Percentiles rank a stretch among this genome's conserved stretches.
These are phyloP conservation scores for Netelia melanura DNA, from an alignment of 2,888 invertebrate genomes.

Conservation along the genomic window DNA sequence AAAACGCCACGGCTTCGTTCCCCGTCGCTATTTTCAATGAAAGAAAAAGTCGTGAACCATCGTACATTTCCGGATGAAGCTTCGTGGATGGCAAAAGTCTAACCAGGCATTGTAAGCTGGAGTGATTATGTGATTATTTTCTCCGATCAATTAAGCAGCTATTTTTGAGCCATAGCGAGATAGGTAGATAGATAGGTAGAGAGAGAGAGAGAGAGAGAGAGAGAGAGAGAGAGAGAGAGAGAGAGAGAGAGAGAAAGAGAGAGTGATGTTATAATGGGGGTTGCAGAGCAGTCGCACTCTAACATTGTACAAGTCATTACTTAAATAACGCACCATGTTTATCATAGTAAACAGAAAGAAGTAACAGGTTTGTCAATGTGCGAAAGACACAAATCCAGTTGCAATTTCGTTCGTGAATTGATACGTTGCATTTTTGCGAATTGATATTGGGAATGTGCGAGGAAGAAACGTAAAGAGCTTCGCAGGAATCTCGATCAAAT, in stretches of 20 bases:
- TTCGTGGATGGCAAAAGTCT: no score
- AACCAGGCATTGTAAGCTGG: neutral
- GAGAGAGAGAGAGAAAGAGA: conserved; percentile 7
- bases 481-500: conserved; percentile 18
- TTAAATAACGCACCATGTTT: conserved; percentile 68
- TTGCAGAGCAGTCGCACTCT: conserved; percentile 60
- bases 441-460: conserved; percentile 15
- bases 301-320: conserved; percentile 70
- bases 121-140: conserved; percentile 34
- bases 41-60: neutral
- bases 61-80: conserved; percentile 9
- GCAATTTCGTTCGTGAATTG: conserved; percentile 24
- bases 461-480: conserved; percentile 9
- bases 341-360: conserved; percentile 41
- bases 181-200: conserved; percentile 13
- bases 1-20: conserved; percentile 23
- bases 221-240: conserved; percentile 21
- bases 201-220: conserved; percentile 1
- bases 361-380: conserved; percentile 46
- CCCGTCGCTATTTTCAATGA: conserved; percentile 25
- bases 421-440: neutral
- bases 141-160: conserved; percentile 60
- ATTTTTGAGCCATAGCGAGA: conserved; percentile 69
- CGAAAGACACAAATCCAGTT: conserved; percentile 13
- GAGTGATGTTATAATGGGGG: conserved; percentile 44